Percentiles rank a stretch among this genome's conserved stretches.
Conservation (phyloP, 2,797 vertebrate species). For the Potorous gilbertii region DNA sequence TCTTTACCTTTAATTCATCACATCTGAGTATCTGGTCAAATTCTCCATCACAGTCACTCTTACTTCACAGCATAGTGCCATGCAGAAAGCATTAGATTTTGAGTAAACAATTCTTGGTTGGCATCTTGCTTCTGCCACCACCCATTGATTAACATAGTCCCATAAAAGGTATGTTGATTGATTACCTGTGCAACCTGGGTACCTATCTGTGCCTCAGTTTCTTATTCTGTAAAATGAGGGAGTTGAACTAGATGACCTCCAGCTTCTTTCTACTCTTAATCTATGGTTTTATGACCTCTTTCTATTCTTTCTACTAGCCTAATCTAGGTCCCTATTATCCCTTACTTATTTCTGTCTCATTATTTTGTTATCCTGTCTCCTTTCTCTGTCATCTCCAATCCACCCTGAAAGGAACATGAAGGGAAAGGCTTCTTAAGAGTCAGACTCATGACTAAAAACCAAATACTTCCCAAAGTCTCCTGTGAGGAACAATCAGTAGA, state of each 20-base stretch:
- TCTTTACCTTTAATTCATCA: not conserved
- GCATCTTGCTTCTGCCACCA: not conserved
- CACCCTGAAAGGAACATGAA: not conserved
- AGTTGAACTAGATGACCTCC: not conserved
- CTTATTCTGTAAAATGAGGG: not conserved
- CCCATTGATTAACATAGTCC: not conserved
- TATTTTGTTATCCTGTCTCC: not conserved
- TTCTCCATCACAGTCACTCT: not conserved
- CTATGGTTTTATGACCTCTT: not conserved
- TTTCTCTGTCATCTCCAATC: not conserved
- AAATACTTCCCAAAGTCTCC: conserved; percentile 26
- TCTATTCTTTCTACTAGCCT: not conserved
- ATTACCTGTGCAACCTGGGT: not conserved
- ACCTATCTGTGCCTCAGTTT: not conserved
- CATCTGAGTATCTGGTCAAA: not conserved
- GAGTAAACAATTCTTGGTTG: not conserved
- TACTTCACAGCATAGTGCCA: not conserved
- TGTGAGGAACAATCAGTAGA: conserved; percentile 46
- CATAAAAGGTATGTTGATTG: not conserved
- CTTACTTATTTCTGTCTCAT: not conserved
- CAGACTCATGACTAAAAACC: conserved; percentile 28
- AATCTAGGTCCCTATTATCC: not conserved
- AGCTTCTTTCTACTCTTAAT: not conserved
- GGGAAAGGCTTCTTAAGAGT: conserved; percentile 23
- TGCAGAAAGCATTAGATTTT: not conserved